A percentile compares a stretch with the other conserved stretches of the same genome.
These are phyloP conservation scores for Melanargia galathea DNA, from an alignment of 2,888 invertebrate species.

Conservation along the genomic window DNA sequence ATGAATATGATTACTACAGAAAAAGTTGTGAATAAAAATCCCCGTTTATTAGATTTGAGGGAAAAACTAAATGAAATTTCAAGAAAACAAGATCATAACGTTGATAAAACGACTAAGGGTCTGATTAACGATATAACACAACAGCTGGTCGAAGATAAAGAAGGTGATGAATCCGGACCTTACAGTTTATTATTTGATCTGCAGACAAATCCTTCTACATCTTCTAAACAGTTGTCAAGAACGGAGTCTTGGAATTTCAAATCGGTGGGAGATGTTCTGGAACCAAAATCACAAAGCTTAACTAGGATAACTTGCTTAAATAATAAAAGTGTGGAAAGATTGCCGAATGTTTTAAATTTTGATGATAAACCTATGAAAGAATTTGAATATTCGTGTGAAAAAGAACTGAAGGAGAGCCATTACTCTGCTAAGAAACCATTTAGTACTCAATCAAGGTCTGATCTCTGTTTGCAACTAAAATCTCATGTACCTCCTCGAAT, in stretches of 20 bases:
- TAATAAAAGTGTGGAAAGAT: slow-evolving; percentile 63
- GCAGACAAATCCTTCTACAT: slow-evolving; percentile 66
- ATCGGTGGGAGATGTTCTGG: slow-evolving; percentile 38
- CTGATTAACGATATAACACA: slow-evolving; percentile 73
- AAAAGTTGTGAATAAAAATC: slow-evolving; percentile 71
- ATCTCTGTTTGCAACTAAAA: slow-evolving; percentile 73
- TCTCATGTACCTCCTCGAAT: slow-evolving; percentile 63
- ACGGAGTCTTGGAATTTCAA: slow-evolving; percentile 51
- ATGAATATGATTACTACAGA: slow-evolving; percentile 74
- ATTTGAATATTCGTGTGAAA: slow-evolving; percentile 78
- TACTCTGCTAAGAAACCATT: slow-evolving; percentile 63
- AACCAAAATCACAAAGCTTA: slow-evolving; percentile 46
- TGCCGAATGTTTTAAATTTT: slow-evolving; percentile 73
- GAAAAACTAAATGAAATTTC: slow-evolving; percentile 75
- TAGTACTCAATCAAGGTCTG: slow-evolving; percentile 73
- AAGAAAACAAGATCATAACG: slow-evolving; percentile 69
- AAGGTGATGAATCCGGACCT: slow-evolving; percentile 81
- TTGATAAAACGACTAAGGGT: slow-evolving; percentile 71
- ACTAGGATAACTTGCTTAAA: slow-evolving; percentile 52
- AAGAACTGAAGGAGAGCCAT: slow-evolving; percentile 51
- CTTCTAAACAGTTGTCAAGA: slow-evolving; percentile 52
- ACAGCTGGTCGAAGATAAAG: slow-evolving; percentile 70
- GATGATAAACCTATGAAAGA: slow-evolving; percentile 76
- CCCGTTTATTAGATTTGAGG: slow-evolving; percentile 73
- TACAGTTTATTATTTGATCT: slow-evolving; percentile 83